Base-by-base conservation (phyloP, 2,113 vertebrate species). In the Coreoperca whiteheadi region DNA sequence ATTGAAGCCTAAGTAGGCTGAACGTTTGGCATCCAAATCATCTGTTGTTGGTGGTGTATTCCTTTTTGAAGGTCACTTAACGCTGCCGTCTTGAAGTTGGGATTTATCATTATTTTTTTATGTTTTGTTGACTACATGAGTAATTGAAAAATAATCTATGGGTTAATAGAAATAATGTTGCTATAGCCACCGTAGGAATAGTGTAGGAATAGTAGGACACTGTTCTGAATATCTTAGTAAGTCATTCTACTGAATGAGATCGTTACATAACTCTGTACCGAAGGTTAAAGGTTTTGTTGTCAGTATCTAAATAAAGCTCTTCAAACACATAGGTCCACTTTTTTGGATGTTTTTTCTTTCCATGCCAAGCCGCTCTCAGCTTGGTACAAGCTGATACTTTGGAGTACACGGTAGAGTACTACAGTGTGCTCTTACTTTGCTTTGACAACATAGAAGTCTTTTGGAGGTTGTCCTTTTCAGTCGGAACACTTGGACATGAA, bases 261-360 rank as follows among this genome's bases (percentile, higher is more conserved):
- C 37, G 8, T 12, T 34, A 2, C 14, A 12, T 63, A 50, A 60
- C 8, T 7, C 8, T 63, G 14, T 8, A 11, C 34, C 39, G 15
- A 15, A 34, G 68, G 56, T 84, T 37, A 67, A 83, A 82, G 79
- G 43, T 76, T 77, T 43, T 82, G 61, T 41, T 34, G 71, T 71
- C 76, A 51, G 16, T n/a, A 25, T 46, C 78, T 28, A 79, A 69
- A 57, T 54, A 61, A 25, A 74, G 34, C 78, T 79, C 21, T 51
- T 69, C 69, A 85, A 81, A 87, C 73, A 68, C 6, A 2, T 6
- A 85, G 73, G 79, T 85, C 59, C 2, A 1, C 3, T 63, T 8
- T 18, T 16, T 66, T 10, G 15, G 28, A 28, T 28, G 6, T 66
- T 66, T 43, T 16, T 64, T 14, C 21, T 64, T 14, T 39, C 34